Conservation (phyloP, 2,888 invertebrate genomes). For the Onthophagus sagittarius region DNA sequence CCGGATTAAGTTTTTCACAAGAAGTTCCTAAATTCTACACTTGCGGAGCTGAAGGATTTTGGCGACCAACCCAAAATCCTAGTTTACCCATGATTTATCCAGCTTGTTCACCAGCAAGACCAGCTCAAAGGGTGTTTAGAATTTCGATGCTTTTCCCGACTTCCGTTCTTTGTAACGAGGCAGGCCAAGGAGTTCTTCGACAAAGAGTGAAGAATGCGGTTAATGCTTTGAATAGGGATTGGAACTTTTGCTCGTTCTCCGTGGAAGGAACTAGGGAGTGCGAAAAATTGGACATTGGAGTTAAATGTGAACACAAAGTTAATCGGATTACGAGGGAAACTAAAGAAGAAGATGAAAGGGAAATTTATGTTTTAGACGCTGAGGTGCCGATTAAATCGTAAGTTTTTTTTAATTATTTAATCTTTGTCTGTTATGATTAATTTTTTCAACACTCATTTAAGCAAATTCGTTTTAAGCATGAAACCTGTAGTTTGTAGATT, state of each 20-base stretch:
- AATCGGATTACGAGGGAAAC: conserved; percentile 63
- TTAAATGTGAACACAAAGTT: conserved; percentile 82
- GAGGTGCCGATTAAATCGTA: conserved; percentile 83
- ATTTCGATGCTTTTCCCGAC: conserved; percentile 93
- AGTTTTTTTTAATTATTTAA: conserved; percentile 46
- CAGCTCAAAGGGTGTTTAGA: conserved; percentile 93
- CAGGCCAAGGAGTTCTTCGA: conserved; percentile 86
- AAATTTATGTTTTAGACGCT: conserved; percentile 78
- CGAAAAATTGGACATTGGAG: conserved; percentile 84
- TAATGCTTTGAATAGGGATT: conserved; percentile 87
- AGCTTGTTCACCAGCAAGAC: conserved; percentile 85
- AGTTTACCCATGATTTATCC: conserved; percentile 81
- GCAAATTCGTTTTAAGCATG: conserved; percentile 14
- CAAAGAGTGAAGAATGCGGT: conserved; percentile 87
- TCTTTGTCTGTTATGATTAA: neutral
- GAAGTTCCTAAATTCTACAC: conserved; percentile 95
- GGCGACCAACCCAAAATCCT: conserved; percentile 85
- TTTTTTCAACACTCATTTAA: neutral
- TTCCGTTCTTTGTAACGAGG: conserved; percentile 93
- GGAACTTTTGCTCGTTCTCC: conserved; percentile 94
- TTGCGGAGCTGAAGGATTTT: conserved; percentile 97
- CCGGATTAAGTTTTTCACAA: conserved; percentile 86
- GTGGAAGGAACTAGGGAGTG: conserved; percentile 86
- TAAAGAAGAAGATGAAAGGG: conserved; percentile 59
- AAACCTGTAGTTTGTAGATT: conserved; percentile 32